Percentiles rank a stretch among this genome's conserved stretches.
Conservation (phyloP, 1,140 invertebrate genomes). For the Ostrea denselamellosa region DNA sequence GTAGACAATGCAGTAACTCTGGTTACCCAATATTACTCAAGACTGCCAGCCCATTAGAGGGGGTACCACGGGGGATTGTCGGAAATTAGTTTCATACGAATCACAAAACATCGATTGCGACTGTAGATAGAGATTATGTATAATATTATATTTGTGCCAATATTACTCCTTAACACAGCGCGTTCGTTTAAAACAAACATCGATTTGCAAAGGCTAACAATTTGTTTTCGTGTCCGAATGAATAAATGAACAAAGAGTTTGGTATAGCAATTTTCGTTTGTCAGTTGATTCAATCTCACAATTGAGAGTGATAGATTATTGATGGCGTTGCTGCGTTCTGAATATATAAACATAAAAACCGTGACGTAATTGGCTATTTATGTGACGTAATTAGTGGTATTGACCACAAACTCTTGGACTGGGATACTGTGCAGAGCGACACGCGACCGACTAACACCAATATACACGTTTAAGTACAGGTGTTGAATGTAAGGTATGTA, state of each 20-base stretch:
- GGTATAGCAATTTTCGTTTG: background rate
- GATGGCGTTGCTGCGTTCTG: background rate
- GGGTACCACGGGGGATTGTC: background rate
- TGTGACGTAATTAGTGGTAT: background rate
- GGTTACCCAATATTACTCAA: background rate
- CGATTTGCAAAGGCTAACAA: background rate
- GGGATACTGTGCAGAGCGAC: background rate
- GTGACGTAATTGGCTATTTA: background rate
- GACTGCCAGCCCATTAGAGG: background rate
- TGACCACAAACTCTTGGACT: background rate
- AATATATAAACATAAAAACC: background rate
- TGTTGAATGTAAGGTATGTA: slow-evolving; percentile 2
- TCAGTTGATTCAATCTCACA: background rate
- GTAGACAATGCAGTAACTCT: background rate
- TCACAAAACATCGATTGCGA: background rate
- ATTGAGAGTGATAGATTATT: background rate
- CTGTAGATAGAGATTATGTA: background rate
- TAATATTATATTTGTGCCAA: background rate
- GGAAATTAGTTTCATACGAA: background rate
- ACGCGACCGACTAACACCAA: background rate
- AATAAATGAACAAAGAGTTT: background rate
- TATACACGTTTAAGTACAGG: background rate
- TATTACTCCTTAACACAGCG: background rate
- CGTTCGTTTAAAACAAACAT: background rate
- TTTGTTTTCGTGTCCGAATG: background rate